phyloP scores from a whole-genome alignment of 2,113 vertebrate species.

The Narcine bancroftii region DNA sequence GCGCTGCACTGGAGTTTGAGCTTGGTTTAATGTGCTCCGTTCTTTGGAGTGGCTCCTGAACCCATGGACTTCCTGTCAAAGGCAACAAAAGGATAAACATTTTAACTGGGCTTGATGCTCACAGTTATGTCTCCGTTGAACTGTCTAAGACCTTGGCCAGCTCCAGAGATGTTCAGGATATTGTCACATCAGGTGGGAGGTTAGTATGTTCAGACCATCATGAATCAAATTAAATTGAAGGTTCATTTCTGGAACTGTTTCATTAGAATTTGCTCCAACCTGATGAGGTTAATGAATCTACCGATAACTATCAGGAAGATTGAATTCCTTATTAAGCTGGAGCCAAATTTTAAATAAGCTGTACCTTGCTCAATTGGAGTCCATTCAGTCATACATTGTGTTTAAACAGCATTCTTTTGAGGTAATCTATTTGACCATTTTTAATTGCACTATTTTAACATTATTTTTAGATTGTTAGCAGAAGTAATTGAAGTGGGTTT shows the following conservation, averaged over 20 bases:
- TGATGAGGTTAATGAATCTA: neutral
- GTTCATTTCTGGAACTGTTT: neutral
- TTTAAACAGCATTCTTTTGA: neutral
- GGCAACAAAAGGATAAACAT: neutral
- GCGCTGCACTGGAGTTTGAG: no score
- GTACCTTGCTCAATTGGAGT: neutral
- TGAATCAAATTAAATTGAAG: neutral
- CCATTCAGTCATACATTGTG: neutral
- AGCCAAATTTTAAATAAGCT: neutral
- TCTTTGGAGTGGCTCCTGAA: neutral
- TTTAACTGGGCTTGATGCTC: neutral
- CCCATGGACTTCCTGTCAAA: neutral
- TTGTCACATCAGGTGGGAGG: neutral
- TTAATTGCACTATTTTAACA: neutral
- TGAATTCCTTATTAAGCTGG: neutral
- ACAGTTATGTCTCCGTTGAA: neutral
- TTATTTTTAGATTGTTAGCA: neutral
- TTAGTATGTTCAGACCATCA: neutral
- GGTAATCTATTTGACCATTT: neutral
- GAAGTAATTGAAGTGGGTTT: neutral
- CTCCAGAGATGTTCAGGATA: neutral
- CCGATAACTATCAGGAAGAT: neutral
- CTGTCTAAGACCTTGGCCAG: neutral
- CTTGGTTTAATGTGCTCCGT: neutral
- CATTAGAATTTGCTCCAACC: neutral